Conservation (phyloP, 2,797 vertebrate species). For the Brachymystax lenok region DNA sequence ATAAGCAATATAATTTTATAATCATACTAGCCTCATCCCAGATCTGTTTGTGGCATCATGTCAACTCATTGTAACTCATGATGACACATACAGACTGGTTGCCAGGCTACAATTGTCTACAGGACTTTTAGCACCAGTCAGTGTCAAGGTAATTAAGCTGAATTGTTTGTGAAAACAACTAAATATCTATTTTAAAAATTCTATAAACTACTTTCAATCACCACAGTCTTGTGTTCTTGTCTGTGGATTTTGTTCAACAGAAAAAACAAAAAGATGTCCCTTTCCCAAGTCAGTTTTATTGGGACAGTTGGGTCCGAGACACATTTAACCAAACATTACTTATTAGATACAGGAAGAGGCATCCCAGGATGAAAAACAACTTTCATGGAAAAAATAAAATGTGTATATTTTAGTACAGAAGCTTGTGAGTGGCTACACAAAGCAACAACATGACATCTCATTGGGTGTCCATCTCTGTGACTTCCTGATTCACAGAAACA, state of each 20-base stretch:
- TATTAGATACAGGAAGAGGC: background rate
- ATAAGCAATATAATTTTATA: no score
- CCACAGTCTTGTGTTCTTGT: background rate
- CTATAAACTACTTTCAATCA: background rate
- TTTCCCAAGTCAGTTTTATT: background rate
- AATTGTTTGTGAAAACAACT: background rate
- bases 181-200: background rate
- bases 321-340: background rate
- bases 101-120: no score
- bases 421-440: conserved; percentile 4
- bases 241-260: background rate
- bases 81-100: no score
- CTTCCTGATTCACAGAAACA: conserved; percentile 16
- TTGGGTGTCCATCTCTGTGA: conserved; percentile 13
- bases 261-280: background rate
- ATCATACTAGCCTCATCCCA: background rate
- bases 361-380: background rate
- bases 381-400: background rate
- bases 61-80: no score
- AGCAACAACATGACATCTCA: background rate
- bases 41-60: no score
- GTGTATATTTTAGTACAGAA: conserved; percentile 10
- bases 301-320: background rate
- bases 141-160: background rate
- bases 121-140: background rate